Conservation (phyloP, 2,888 invertebrate genomes). For the Boloria selene region DNA sequence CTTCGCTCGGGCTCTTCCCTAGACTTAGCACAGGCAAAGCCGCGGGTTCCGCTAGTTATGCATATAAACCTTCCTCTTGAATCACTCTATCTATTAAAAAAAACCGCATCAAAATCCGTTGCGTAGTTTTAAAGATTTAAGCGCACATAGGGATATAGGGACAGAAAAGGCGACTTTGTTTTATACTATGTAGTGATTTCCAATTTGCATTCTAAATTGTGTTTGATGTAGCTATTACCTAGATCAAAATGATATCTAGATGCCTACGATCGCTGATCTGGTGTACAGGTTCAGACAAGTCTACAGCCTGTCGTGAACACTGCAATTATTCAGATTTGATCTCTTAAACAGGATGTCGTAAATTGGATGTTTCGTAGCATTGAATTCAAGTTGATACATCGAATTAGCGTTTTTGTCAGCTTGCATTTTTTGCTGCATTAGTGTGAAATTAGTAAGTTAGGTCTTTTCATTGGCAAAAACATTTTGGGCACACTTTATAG, state of each 20-base stretch:
- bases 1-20: too few relatives aligned
- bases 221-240: slow-evolving; percentile 19
- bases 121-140: too few relatives aligned
- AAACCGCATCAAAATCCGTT: too few relatives aligned
- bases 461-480: slow-evolving; percentile 31
- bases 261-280: slow-evolving; percentile 39
- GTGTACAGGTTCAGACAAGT: slow-evolving; percentile 42
- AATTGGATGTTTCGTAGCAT: slow-evolving; percentile 52
- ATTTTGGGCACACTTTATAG: background rate
- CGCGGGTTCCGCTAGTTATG: too few relatives aligned
- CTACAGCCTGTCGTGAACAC: slow-evolving; percentile 46
- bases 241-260: slow-evolving; percentile 43
- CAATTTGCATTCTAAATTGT: background rate
- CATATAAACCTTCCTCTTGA: too few relatives aligned
- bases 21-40: too few relatives aligned
- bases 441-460: slow-evolving; percentile 42
- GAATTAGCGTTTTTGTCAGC: slow-evolving; percentile 43
- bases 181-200: too few relatives aligned
- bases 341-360: slow-evolving; percentile 65
- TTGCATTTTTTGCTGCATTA: slow-evolving; percentile 40
- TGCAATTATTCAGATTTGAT: slow-evolving; percentile 67
- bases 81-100: too few relatives aligned
- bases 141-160: too few relatives aligned
- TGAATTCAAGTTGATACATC: slow-evolving; percentile 42
- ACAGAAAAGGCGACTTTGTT: too few relatives aligned